A percentile compares a stretch with the other conserved stretches of the same genome.
phyloP scores from a whole-genome alignment of 2,113 vertebrate genomes.

The Oreamnos americanus region DNA sequence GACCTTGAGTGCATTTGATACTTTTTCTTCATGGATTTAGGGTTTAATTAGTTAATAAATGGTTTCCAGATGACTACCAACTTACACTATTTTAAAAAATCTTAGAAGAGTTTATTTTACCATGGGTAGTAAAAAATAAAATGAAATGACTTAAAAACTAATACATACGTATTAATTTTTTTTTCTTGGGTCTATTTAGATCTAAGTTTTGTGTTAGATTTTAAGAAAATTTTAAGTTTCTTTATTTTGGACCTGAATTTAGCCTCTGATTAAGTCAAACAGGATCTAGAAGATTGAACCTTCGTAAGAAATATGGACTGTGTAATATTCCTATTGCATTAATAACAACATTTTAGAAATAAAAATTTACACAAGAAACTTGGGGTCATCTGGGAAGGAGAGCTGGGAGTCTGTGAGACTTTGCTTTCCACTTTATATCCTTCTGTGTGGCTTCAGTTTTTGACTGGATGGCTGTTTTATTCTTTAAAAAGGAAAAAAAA shows the following conservation, averaged over 20 bases:
- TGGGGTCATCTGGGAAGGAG: neutral
- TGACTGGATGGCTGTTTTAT: neutral
- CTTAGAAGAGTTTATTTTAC: neutral
- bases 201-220: neutral
- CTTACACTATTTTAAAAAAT: neutral
- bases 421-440: neutral
- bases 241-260: neutral
- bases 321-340: neutral
- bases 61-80: constrained; percentile 27
- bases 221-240: neutral
- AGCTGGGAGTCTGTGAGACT: neutral
- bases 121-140: neutral
- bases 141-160: neutral
- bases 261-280: neutral
- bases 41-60: constrained; percentile 5
- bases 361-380: neutral
- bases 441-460: neutral
- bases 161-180: neutral
- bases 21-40: neutral
- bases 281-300: neutral
- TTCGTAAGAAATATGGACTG: neutral
- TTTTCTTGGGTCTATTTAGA: neutral
- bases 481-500: constrained; percentile 12
- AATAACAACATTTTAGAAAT: constrained; percentile 3
- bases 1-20: neutral